Base-by-base conservation (phyloP, 2,888 invertebrate species). In the Cerceris ruficornis region DNA sequence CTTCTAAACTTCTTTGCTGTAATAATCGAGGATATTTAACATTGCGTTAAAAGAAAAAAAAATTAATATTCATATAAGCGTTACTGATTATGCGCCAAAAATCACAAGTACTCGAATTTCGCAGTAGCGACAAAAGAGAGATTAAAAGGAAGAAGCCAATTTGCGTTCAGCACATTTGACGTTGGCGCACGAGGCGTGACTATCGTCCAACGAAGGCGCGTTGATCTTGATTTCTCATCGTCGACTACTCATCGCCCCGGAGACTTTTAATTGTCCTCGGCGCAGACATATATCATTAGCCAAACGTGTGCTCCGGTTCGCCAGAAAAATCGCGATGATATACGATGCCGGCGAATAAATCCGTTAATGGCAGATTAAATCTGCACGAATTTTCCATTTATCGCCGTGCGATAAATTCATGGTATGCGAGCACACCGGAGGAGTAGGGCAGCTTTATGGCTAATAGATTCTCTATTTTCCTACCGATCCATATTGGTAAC, bases 371-470 rank as follows among this genome's bases (percentile, higher is more conserved):
- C 6, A 73, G 79, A 79, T 79, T 79, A 73, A 73, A 67, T 68
- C 43, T 57, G 52, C 41, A 69, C 69, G 73, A 69, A 73, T 79
- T 79, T 79, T 69, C 73, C 80, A 79, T 69, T 78, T 79, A 69
- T 78, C 79, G 15, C 57, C 60, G 41, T 59, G 66, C 61, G 59
- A 79, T 65, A 46, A 69, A 79, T 79, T 79, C 73, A 79, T 54
- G 69, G 52, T 43, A 54, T 58, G 17, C 41, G 46, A 57, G 64
- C 42, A 52, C 43, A 50, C 11, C 17, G 52, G 60, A 46, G 62
- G 42, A 67, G 17, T 64, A 8, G 28, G 15, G 28, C 59, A 42
- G 11, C 46, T 73, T 69, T 61, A 78, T 73, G 42, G 52, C 60
- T 67, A 52, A 62, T 61, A 9, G 13, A 17, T 49, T 64, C 60